These are phyloP conservation scores for Steatocranus sp. DNA, from an alignment of 2,797 vertebrate species.

Conservation along the genomic window DNA sequence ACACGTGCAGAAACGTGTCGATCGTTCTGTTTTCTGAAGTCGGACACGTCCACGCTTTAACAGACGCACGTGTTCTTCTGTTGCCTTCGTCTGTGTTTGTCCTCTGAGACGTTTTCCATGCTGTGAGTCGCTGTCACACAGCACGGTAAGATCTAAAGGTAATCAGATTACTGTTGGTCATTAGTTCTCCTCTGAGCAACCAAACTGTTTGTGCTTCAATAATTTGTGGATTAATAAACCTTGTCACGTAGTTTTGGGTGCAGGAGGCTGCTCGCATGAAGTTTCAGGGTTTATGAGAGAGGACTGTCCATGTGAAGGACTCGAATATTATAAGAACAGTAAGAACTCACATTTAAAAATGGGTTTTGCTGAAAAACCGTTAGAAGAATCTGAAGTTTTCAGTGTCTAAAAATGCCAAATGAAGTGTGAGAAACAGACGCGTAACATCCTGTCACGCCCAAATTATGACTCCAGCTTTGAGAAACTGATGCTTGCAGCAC, in stretches of 20 bases:
- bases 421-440: background rate
- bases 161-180: background rate
- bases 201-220: background rate
- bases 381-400: background rate
- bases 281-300: background rate
- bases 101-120: background rate
- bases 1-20: rapidly evolving
- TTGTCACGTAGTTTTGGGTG: background rate
- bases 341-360: background rate
- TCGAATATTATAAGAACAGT: background rate
- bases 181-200: background rate
- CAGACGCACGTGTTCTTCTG: background rate
- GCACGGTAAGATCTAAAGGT: background rate
- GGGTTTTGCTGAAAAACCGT: rapidly evolving
- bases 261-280: background rate
- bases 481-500: background rate
- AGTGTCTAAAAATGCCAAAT: background rate
- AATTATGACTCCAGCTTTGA: background rate
- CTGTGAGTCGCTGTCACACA: background rate
- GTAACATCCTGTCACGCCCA: background rate
- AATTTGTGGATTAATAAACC: background rate
- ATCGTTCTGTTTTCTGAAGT: rapidly evolving
- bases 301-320: background rate
- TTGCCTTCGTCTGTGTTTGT: background rate
- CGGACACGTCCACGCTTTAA: background rate